phyloP scores from a whole-genome alignment of 2,888 invertebrate genomes.

The Metopia argyrocephala region DNA sequence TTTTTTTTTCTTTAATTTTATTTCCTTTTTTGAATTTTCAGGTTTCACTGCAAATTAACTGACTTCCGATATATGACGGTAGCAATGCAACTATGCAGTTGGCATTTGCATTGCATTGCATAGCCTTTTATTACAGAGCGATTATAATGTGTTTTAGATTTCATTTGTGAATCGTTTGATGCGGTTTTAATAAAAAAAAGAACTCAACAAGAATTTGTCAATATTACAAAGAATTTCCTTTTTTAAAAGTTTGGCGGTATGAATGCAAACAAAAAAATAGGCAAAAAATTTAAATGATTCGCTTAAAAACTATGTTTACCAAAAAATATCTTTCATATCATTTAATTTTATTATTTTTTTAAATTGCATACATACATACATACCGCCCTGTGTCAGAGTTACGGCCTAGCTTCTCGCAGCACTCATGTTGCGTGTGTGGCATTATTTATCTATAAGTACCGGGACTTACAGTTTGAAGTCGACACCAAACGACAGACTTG shows the following conservation, averaged over 20 bases:
- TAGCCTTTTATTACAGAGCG: not conserved
- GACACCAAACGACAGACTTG: too few species aligned
- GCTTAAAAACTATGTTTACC: too few species aligned
- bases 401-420: too few species aligned
- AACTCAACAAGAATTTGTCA: not conserved
- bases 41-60: constrained; percentile 59
- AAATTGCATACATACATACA: too few species aligned
- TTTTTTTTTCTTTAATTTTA: constrained; percentile 39
- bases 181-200: not conserved
- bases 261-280: too few species aligned
- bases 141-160: constrained; percentile 2
- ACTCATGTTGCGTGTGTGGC: too few species aligned
- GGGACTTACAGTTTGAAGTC: too few species aligned
- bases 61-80: constrained; percentile 52
- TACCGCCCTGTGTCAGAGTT: too few species aligned
- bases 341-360: too few species aligned
- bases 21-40: constrained; percentile 1
- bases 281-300: too few species aligned
- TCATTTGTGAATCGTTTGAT: not conserved
- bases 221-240: not conserved
- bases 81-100: constrained; percentile 17
- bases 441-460: too few species aligned
- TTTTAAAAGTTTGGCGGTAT: not conserved
- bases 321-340: too few species aligned
- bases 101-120: not conserved